Evolutionary conservation across 2,888 invertebrate genomes (phyloP), one percentile per base, ranked within the genome.

Genomic region (Magallana nippona): DNA sequence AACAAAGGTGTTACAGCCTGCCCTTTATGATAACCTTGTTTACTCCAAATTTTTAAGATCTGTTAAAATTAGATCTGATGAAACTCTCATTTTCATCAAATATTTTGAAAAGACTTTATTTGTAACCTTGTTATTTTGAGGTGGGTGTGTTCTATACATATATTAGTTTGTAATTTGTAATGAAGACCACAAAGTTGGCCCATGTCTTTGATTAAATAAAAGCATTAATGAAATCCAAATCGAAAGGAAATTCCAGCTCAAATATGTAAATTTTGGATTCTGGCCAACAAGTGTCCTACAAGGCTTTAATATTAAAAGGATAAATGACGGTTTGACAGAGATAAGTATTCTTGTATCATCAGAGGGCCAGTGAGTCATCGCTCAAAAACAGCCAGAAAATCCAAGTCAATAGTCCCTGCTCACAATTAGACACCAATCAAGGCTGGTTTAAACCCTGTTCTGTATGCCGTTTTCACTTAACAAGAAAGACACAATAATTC

Each of bases 211-310:
- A 56, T 78, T 44, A 44, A 78, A 55, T 55, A n/a, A 10, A 78
- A 78, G 78, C 78, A 78, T 78, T 55, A 78, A 78, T 78, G 56
- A 78, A 78, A 78, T 78, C 55, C 78, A 56, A 78, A 78, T 78
- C 78, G 56, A 78, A 78, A 78, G 78, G 56, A 78, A 78, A 55
- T 78, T 78, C 56, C n/a, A 78, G 55, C 78, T 55, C 78, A 55
- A 55, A 78, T 78, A 78, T 55, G 78, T 78, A 56, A 78, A 78
- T n/a, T 13, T 55, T 78, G 71, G 71, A 71, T 71, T 71, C 71
- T 71, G 71, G 71, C 71, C 71, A 71, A 44, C 44, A 44, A 71
- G 71, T 71, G 71, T 71, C 71, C 71, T 27, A 71, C 71, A 71
- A 71, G 71, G 71, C 71, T 71, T 71, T 71, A 71, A 71, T 71